These are phyloP conservation scores for Atherinomorus stipes DNA, from an alignment of 2,113 vertebrate species.

Conservation along the genomic window DNA sequence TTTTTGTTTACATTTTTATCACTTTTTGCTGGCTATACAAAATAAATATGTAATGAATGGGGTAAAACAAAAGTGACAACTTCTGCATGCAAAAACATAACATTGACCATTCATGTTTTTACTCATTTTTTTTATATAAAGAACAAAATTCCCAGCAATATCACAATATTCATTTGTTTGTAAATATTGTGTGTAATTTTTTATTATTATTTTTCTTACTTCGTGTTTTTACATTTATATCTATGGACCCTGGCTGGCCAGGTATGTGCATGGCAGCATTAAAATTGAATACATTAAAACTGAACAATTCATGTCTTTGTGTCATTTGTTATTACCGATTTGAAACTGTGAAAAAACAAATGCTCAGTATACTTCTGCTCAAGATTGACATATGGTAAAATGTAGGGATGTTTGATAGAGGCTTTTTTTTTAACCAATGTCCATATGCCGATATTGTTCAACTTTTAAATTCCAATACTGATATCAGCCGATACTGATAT, in stretches of 20 bases:
- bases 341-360: not conserved
- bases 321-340: constrained; percentile 4
- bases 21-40: not conserved
- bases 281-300: constrained; percentile 48
- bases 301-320: not conserved
- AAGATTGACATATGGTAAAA: no score
- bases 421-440: no score
- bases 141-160: not conserved
- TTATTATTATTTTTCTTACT: constrained; percentile 30
- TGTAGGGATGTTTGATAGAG: no score
- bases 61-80: not conserved
- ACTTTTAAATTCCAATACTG: no score
- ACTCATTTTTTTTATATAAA: constrained; percentile 1
- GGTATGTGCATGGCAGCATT: constrained; percentile 73
- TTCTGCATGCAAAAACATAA: constrained; percentile 33
- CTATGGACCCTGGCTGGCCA: constrained; percentile 91
- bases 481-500: no score
- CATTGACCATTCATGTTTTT: constrained; percentile 19
- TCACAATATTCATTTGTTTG: constrained; percentile 59
- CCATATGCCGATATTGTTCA: no score
- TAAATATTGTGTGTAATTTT: constrained; percentile 68
- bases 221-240: constrained; percentile 67
- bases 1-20: constrained; percentile 25
- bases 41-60: not conserved
- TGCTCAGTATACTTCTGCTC: not conserved